Conservation (phyloP, 2,888 invertebrate species). For the Uropetala carovei region DNA sequence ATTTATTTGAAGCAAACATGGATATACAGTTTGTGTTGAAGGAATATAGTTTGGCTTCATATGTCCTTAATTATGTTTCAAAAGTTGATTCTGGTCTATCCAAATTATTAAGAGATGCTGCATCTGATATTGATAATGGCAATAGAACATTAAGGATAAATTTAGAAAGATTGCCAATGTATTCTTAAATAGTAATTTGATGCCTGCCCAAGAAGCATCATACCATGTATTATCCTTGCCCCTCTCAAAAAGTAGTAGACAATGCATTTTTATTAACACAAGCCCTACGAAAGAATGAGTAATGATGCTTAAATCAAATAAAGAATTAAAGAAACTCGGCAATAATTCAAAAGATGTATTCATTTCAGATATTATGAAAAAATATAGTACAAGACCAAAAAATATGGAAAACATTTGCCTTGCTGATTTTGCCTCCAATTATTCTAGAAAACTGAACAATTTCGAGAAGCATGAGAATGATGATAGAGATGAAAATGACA, state of each 20-base stretch:
- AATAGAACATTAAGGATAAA: neutral
- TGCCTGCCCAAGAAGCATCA: slow-evolving; percentile 69
- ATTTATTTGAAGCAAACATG: slow-evolving; percentile 70
- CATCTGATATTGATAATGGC: neutral
- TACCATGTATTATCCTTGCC: slow-evolving; percentile 69
- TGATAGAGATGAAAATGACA: slow-evolving; percentile 59
- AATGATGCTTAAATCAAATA: slow-evolving; percentile 67
- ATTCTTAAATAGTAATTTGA: slow-evolving; percentile 69
- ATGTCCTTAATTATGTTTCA: slow-evolving; percentile 69
- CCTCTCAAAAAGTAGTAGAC: slow-evolving; percentile 68
- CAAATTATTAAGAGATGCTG: slow-evolving; percentile 23
- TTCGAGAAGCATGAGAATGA: slow-evolving; percentile 62
- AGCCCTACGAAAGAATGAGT: slow-evolving; percentile 67
- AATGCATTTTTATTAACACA: slow-evolving; percentile 68
- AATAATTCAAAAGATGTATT: slow-evolving; percentile 67
- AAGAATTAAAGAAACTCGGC: slow-evolving; percentile 58
- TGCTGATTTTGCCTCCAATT: slow-evolving; percentile 68
- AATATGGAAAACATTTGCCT: slow-evolving; percentile 66
- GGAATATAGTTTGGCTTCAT: slow-evolving; percentile 70
- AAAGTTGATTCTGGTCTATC: slow-evolving; percentile 69
- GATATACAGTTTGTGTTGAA: slow-evolving; percentile 71
- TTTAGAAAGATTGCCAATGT: slow-evolving; percentile 62
- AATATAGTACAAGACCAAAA: slow-evolving; percentile 42
- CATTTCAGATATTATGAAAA: slow-evolving; percentile 65
- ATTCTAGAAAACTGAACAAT: slow-evolving; percentile 16